A percentile compares a stretch with the other conserved stretches of the same genome.
Conservation (phyloP, 1,140 invertebrate genomes). For the Leptinotarsa undecemlineata region DNA sequence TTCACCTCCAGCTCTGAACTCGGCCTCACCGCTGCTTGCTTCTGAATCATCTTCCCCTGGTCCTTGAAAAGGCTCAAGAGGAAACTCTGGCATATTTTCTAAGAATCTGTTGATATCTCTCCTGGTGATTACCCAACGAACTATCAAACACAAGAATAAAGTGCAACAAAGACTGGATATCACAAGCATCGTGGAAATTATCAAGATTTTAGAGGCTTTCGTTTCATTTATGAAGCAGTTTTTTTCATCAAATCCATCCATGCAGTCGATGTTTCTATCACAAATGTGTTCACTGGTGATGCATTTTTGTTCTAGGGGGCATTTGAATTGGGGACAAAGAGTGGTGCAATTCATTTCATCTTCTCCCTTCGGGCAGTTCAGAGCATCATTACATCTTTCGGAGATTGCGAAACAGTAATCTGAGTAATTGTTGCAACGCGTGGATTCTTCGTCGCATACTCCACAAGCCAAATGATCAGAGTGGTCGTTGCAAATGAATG, state of each 20-base stretch:
- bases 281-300: constrained; percentile 31
- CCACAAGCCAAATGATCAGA: constrained; percentile 7
- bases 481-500: constrained; percentile 15
- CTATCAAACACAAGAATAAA: not conserved
- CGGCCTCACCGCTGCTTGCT: constrained; percentile 4
- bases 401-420: constrained; percentile 14
- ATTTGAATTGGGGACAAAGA: constrained; percentile 33
- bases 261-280: constrained; percentile 32
- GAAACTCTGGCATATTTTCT: constrained; percentile 6
- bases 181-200: not conserved
- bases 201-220: not conserved
- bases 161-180: constrained; percentile 11
- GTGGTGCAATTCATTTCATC: constrained; percentile 36
- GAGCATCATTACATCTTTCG: constrained; percentile 28
- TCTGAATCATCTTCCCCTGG: constrained; percentile 25
- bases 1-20: constrained; percentile 30
- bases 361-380: constrained; percentile 37
- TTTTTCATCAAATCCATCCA: constrained; percentile 33
- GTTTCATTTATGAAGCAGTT: constrained; percentile 8
- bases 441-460: not conserved
- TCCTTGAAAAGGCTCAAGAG: constrained; percentile 16
- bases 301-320: constrained; percentile 29
- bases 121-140: constrained; percentile 15
- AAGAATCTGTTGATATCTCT: constrained; percentile 3
- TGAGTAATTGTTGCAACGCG: constrained; percentile 4